phyloP scores from a whole-genome alignment of 2,888 invertebrate species.

The Marasmarcha lunaedactyla region DNA sequence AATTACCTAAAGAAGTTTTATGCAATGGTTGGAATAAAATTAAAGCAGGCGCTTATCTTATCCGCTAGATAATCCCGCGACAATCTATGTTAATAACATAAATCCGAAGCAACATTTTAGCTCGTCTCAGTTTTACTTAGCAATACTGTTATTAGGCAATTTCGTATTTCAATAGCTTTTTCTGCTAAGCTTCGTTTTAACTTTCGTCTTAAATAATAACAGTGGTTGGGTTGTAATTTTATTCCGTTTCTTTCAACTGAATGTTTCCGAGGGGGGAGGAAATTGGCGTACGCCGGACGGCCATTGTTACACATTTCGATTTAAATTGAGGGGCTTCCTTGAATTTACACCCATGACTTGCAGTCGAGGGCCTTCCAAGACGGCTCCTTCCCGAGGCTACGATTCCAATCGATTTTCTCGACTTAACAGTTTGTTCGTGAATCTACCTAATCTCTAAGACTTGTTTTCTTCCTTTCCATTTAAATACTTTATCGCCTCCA shows the following conservation, averaged over 20 bases:
- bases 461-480: background rate
- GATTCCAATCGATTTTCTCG: slow-evolving; percentile 36
- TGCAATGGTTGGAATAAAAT: no score
- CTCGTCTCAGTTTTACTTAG: background rate
- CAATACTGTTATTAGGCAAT: background rate
- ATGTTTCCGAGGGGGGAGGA: slow-evolving; percentile 51
- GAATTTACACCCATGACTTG: slow-evolving; percentile 67
- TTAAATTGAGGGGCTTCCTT: slow-evolving; percentile 68
- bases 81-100: background rate
- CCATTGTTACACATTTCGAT: slow-evolving; percentile 65
- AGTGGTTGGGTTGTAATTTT: slow-evolving; percentile 50
- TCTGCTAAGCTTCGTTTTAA: slow-evolving; percentile 23
- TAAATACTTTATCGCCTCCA: background rate
- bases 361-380: slow-evolving; percentile 33
- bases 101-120: background rate
- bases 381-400: slow-evolving; percentile 20
- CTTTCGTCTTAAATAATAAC: slow-evolving; percentile 33
- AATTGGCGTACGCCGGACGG: slow-evolving; percentile 59
- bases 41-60: no score
- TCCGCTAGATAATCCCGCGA: no score
- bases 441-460: no score
- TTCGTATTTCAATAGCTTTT: background rate
- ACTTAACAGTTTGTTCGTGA: slow-evolving; percentile 23
- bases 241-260: slow-evolving; percentile 54
- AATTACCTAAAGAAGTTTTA: no score